Evolutionary conservation across 92 coral and sea anemone species (phyloP), one percentile per base, ranked within the genome.

Genomic region (Palythoa caribaeorum): DNA sequence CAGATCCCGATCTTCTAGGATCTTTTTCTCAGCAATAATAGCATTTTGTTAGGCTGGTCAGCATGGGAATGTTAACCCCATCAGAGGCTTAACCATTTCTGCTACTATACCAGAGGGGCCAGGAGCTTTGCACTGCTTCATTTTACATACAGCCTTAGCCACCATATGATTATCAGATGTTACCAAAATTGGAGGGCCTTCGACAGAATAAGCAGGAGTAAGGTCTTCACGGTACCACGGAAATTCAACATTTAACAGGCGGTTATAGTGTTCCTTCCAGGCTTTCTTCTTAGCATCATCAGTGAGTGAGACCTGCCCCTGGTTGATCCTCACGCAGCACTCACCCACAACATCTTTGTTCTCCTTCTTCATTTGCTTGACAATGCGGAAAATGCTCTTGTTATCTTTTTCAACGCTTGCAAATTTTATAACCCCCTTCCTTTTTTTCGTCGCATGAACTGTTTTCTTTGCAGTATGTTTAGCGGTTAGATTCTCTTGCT

Each of bases 201-300:
- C 86, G 0, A 78, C 86, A 51, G 85, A 86, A 21, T 76, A 37
- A 5, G 75, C 90, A 77, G 85, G 73, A 8, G 86, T 11, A 16
- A 76, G 62, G 83, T 63, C 84, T 37, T 87, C 85, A 87, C 14
- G 21, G 38, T 44, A 69, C 91, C 88, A 83, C 8, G 66, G 72
- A 73, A 88, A 88, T 71, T 88, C 91, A 50, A 71, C 73, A 53
- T 88, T 88, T 28, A 88, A 38, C 53, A 88, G 88, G 20, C 70
- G 78, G 53, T 88, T 21, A 65, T 88, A 88, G 74, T 88, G 88
- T 73, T 80, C 48, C 50, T 38, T 78, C 90, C 90, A 87, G 16
- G 77, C 90, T 21, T 38, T 62, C 51, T 87, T 54, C 76, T 57
- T 87, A 36, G 77, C 88, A 10, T 50, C 72, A 86, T 74, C 83